Conservation (phyloP, 2,113 vertebrate genomes). For the Anser cygnoides region DNA sequence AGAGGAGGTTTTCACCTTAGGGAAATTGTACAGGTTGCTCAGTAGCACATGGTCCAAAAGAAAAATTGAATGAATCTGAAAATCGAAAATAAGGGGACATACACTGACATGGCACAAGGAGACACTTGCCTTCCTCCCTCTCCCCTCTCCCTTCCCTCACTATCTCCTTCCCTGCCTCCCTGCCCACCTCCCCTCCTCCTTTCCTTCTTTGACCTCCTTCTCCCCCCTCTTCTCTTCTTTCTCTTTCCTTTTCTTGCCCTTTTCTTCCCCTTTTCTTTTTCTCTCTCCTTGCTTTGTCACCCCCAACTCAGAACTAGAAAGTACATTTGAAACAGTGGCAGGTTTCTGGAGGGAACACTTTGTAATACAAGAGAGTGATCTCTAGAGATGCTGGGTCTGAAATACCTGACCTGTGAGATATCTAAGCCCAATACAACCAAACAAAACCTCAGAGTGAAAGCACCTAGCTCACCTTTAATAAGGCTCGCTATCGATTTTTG, state of each 20-base stretch:
- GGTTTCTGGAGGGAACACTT: slow-evolving; percentile 26
- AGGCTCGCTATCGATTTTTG: slow-evolving; percentile 36
- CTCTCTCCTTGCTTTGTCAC: not conserved
- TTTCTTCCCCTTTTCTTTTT: not conserved
- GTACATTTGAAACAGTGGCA: slow-evolving; percentile 17
- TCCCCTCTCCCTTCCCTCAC: not conserved
- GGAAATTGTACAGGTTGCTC: slow-evolving; percentile 15
- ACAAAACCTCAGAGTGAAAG: slow-evolving; percentile 43
- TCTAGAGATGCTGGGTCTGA: slow-evolving; percentile 10
- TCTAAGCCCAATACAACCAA: slow-evolving; percentile 27
- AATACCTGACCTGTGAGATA: slow-evolving; percentile 39
- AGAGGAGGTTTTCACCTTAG: slow-evolving; percentile 40
- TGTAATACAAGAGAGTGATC: slow-evolving; percentile 23
- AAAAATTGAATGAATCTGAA: slow-evolving; percentile 35
- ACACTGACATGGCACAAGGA: not conserved
- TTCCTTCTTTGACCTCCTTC: not conserved
- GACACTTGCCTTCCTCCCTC: not conserved
- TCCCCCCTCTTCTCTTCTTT: not conserved
- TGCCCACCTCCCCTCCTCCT: not conserved
- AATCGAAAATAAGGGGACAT: not conserved
- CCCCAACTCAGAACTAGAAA: not conserved
- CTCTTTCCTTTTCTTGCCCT: not conserved
- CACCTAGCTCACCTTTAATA: slow-evolving; percentile 63
- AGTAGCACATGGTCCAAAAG: not conserved
- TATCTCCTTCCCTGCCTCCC: not conserved